Evolutionary conservation across 2,888 invertebrate genomes (phyloP).

Genomic region (Hydroisotoma schaefferi): DNA sequence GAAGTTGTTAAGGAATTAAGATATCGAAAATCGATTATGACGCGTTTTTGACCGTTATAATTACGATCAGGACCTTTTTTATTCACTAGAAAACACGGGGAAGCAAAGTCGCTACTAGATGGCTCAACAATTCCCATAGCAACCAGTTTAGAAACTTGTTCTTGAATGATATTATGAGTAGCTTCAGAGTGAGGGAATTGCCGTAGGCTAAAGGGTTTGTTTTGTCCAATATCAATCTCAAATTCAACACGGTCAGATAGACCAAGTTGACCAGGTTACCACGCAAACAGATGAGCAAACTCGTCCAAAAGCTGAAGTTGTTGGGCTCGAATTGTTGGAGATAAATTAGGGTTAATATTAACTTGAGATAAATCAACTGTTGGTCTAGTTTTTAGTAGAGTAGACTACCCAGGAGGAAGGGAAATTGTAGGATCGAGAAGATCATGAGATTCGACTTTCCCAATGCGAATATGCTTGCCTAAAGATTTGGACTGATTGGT

Average conservation of each 20-base stretch:
- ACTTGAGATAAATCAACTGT: too few relatives aligned
- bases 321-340: not conserved
- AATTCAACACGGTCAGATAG: not conserved
- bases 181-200: not conserved
- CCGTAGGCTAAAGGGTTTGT: not conserved
- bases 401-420: too few relatives aligned
- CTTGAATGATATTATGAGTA: not conserved
- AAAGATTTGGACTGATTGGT: too few relatives aligned
- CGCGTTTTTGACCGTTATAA: not conserved
- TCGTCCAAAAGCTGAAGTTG: not conserved
- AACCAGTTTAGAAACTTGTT: not conserved
- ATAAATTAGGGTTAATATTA: not conserved
- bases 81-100: not conserved
- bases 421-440: too few relatives aligned
- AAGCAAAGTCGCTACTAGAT: not conserved
- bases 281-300: not conserved
- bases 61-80: not conserved
- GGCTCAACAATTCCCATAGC: not conserved
- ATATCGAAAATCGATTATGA: not conserved
- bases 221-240: not conserved
- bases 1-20: not conserved
- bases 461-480: too few relatives aligned
- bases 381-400: too few relatives aligned
- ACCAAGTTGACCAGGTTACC: not conserved
- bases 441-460: too few relatives aligned